phyloP scores from a whole-genome alignment of 1,140 invertebrate species.

The Rhopalosiphum maidis region DNA sequence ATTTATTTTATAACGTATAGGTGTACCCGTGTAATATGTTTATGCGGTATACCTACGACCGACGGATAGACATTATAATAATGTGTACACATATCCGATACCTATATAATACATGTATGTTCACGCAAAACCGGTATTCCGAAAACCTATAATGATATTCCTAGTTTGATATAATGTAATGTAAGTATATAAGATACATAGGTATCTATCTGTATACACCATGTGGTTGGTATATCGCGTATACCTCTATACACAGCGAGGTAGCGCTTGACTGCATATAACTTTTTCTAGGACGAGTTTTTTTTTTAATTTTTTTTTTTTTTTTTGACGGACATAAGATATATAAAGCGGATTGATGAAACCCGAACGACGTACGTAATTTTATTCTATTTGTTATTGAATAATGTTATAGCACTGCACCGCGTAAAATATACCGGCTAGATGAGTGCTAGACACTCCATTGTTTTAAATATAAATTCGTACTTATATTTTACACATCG shows the following conservation, averaged over 20 bases:
- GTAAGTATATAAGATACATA: background rate
- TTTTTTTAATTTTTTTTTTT: background rate
- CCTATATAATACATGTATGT: background rate
- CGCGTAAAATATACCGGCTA: no score
- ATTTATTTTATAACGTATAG: background rate
- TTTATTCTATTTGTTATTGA: background rate
- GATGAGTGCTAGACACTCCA: background rate
- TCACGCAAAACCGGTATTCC: background rate
- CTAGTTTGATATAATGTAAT: background rate
- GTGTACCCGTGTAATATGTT: no score
- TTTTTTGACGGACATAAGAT: background rate
- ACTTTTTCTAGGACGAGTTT: background rate
- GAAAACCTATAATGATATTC: constrained; percentile 7
- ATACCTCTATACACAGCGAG: background rate
- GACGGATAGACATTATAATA: background rate
- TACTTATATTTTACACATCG: background rate
- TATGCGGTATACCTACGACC: no score
- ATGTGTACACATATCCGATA: no score
- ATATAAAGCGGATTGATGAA: background rate
- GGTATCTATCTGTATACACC: background rate
- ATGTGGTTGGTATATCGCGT: background rate
- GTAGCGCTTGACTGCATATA: background rate
- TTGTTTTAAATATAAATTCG: background rate
- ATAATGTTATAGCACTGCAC: background rate
- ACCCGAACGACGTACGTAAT: background rate